Base-by-base conservation (phyloP, 2,797 vertebrate genomes). In the Coregonus ussuriensis region DNA sequence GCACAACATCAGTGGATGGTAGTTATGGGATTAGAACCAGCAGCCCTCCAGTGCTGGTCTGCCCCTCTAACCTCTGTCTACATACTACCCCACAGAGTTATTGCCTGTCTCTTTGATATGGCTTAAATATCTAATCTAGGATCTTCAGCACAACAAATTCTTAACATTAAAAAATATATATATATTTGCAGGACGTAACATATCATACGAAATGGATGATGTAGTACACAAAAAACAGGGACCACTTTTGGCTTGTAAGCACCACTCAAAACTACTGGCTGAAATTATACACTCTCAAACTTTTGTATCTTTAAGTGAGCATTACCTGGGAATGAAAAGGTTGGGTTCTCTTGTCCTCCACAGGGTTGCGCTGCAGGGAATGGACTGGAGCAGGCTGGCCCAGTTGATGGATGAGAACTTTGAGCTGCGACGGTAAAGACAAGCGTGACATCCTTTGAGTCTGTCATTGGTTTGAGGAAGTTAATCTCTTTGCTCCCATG, bases 351-450 rank as follows among this genome's bases (percentile, higher is more conserved):
- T 41, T 67, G 15, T 47, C 7, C 70, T 56, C 51, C 77, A 29
- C 9, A 95, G 95, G 84, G 5, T 1, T 1, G 91, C 93, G 13
- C 79, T 96, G 1, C 81, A 91, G 79, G 77, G 83, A 53, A 81
- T 86, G 59, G 91, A 96, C 85, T 96, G 95, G 94, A 71, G 31
- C 72, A 76, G 69, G 35, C 83, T 96, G 82, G 90, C 93, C 4
- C 89, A 94, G 3, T 89, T 96, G 74, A 96, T 96, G 95, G 92
- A 96, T 84, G 86, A 90, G 87, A 96, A 96, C 89, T 94, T 96
- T 77, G 93, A 95, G 59, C 86, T 96, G 76, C 84, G 95, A 67
- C 91, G 94, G 95, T 95, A 83, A 86, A 73, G 56, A 62, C 7
- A 35, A 4, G 18, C 33, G 3, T 18, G 65, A 35, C 66, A 16